Base-by-base conservation (phyloP, 2,888 invertebrate species). In the Drepana falcataria region DNA sequence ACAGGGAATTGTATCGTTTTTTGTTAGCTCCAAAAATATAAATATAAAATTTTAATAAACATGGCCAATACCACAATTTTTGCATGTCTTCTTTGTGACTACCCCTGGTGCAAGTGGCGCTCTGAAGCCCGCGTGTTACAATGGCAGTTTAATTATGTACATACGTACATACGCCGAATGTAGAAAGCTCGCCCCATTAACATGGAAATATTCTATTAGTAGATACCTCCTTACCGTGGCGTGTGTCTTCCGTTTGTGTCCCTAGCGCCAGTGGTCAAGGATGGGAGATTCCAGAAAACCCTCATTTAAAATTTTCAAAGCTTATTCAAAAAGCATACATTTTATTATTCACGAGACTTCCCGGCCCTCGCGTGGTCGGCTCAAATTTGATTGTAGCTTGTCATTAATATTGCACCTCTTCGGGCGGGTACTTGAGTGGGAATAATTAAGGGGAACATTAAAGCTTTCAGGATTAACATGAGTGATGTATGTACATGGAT, bases 201-300 rank as follows among this genome's bases (percentile, higher is more conserved):
- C 68, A 72, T 72, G 66, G 61, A 72, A 75, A 75, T 72, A 74
- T 68, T 69, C 65, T 73, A 70, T 73, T 70, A 73, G 65, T 67
- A 68, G 63, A 21, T 21, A 21, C 21, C 21, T 21, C 21, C 58
- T 61, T 62, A 58, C 56, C 41, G 47, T 54, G 47, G 37, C 44
- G 48, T 34, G 37, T 37, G 53, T 55, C 55, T 53, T 53, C 40
- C 53, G 51, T 57, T 59, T 58, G 60, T 55, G 52, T 55, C 47
- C 55, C 6, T 54, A 54, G 47, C 60, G 48, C 33, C 51, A 34
- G 51, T 35, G 51, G 51, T 40, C 51, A 40, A 3, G 51, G 33
- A 3, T n/a, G 6, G 33, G 2, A 33, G 4, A 55, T 53, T 49
- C 55, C 47, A 41, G 55, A 52, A 59, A 63, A 51, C 51, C 51